Conservation (phyloP, 2,888 invertebrate species). For the Himalopsyche japonica region DNA sequence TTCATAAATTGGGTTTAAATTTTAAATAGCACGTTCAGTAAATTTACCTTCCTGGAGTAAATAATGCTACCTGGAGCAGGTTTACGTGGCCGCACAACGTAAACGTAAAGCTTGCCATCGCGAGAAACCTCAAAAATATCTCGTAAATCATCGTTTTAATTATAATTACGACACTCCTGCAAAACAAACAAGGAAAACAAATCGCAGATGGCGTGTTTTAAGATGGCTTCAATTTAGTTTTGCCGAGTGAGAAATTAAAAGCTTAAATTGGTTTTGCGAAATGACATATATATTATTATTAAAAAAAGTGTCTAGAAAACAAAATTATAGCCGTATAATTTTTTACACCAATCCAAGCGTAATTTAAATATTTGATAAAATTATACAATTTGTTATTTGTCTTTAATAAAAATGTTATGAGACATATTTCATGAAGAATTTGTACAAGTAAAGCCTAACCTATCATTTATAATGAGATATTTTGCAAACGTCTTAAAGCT, state of each 20-base stretch:
- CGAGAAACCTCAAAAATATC: neutral
- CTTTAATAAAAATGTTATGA: too few relatives aligned
- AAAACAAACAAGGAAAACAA: neutral
- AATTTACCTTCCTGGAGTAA: conserved; percentile 9
- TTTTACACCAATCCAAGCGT: too few relatives aligned
- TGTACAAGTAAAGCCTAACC: too few relatives aligned
- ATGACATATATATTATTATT: neutral
- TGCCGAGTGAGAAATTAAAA: neutral
- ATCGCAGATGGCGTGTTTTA: neutral
- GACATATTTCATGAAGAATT: too few relatives aligned
- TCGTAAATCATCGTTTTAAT: neutral
- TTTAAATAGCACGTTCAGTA: conserved; percentile 32
- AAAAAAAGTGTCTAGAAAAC: neutral
- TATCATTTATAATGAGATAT: too few relatives aligned
- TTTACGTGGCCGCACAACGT: neutral
- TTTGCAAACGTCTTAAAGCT: too few relatives aligned
- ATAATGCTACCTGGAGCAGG: conserved; percentile 5
- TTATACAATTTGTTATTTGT: too few relatives aligned
- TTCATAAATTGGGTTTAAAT: conserved; percentile 38
- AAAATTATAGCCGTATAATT: neutral
- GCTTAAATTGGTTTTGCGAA: neutral
- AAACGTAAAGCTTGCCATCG: neutral
- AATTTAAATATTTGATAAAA: too few relatives aligned
- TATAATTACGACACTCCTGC: neutral
- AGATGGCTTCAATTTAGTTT: neutral